Evolutionary conservation across 2,113 vertebrate genomes (phyloP).

Genomic region (Physeter macrocephalus): DNA sequence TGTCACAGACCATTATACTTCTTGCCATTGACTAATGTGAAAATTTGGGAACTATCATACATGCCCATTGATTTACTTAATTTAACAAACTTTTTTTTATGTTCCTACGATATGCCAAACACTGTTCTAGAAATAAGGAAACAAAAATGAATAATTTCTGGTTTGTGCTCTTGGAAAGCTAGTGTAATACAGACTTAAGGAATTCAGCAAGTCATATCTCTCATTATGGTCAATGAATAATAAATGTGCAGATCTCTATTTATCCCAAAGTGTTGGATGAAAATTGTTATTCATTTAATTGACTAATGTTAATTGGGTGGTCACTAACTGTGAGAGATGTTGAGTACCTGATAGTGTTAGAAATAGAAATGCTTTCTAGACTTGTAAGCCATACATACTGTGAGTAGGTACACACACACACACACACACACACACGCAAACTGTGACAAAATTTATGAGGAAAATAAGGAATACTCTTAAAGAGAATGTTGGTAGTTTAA

Average conservation of each 20-base stretch:
- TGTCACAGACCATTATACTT: neutral
- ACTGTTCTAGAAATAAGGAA: neutral
- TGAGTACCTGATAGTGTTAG: neutral
- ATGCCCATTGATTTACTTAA: neutral
- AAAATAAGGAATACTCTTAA: neutral
- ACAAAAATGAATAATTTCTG: neutral
- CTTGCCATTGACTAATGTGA: neutral
- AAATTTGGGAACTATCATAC: neutral
- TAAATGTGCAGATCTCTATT: neutral
- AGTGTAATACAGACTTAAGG: neutral
- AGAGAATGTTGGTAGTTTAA: neutral
- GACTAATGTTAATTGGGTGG: neutral
- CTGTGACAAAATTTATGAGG: neutral
- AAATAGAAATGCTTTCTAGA: neutral
- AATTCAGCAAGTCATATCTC: neutral
- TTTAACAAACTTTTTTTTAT: neutral
- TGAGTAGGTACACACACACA: neutral
- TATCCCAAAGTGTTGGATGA: neutral
- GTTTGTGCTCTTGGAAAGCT: neutral
- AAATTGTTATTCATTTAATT: neutral
- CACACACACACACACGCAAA: accelerated
- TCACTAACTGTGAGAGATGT: neutral
- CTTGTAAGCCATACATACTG: neutral
- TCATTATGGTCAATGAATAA: neutral
- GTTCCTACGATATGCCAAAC: neutral